Evolutionary conservation across 2,888 invertebrate species (phyloP).

Genomic region (Brachyptera putata): DNA sequence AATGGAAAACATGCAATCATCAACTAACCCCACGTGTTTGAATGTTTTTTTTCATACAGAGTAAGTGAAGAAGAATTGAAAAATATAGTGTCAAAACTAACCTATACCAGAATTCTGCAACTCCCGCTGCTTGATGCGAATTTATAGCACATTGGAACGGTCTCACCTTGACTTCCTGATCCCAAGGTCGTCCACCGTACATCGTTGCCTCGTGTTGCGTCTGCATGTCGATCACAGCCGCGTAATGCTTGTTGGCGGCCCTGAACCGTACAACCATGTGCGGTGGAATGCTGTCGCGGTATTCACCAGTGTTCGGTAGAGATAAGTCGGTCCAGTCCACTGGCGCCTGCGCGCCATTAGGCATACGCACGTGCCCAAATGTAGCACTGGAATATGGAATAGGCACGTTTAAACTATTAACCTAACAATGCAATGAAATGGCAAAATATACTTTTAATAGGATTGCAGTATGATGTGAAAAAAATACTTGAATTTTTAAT

Average conservation of each 20-base stretch:
- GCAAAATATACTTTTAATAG: too few species aligned
- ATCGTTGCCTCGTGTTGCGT: conserved; percentile 28
- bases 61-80: too few species aligned
- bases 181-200: conserved; percentile 40
- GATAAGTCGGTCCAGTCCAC: conserved; percentile 50
- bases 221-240: conserved; percentile 6
- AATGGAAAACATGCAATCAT: too few species aligned
- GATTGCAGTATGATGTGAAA: too few species aligned
- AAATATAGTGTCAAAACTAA: conserved; percentile 11
- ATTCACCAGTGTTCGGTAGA: conserved; percentile 49
- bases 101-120: conserved; percentile 44
- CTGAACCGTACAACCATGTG: conserved; percentile 49
- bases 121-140: conserved; percentile 42
- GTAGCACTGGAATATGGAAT: conserved; percentile 31
- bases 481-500: too few species aligned
- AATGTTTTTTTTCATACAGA: too few species aligned
- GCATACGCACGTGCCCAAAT: conserved; percentile 33
- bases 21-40: too few species aligned
- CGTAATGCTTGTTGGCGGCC: conserved; percentile 41
- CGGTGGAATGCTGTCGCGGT: conserved; percentile 46
- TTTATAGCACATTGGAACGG: conserved; percentile 40
- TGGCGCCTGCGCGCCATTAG: conserved; percentile 33
- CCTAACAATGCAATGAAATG: too few species aligned
- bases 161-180: conserved; percentile 37
- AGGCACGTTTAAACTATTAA: not conserved